Evolutionary conservation across 2,797 vertebrate species (phyloP), one percentile per base, ranked within the genome.

Genomic region (Sternotherus odoratus): DNA sequence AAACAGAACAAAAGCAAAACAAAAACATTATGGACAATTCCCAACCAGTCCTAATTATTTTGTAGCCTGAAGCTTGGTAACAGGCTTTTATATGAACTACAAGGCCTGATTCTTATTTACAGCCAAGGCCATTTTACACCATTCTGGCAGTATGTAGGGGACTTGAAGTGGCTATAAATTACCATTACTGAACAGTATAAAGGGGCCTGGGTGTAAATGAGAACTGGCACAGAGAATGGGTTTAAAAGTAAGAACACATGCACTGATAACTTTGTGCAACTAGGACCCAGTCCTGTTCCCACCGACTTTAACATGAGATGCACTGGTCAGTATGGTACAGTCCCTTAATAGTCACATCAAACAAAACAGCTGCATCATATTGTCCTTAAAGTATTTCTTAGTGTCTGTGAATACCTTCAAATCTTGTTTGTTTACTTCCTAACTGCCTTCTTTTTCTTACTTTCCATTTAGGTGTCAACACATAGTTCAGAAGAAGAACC

Each of bases 1-100:
- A 36, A 36, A 36, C 66, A 24, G 36, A 72, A 16, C 39, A 74
- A 74, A 66, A 36, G 63, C 63, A 66, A 66, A 46, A 74, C 24
- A 74, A 74, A 46, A 74, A 74, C n/a, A 24, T 24, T 74, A 13
- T 43, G 39, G 43, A 92, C 91, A 92, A 93, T 53, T 85, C 13
- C 13, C 86, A 33, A 91, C 66, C 77, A 91, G 49, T 53, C 82
- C 69, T 92, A 83, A 96, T 94, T 85, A 80, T 39, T 15, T 60
- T n/a, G 81, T 0, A 0, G 7, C 1, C 0, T 8, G 60, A 80
- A 92, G 43, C 86, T 90, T 94, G 77, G n/a, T 77, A 85, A 92
- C 56, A 92, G 77, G 49, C 1, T 92, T 60, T 66, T 74, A 77
- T 49, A 60, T 49, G 66, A 81, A 49, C 39, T 78, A 11, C 1